phyloP scores from a whole-genome alignment of 1,140 invertebrate species.

The Druon quercuslanigerum region DNA sequence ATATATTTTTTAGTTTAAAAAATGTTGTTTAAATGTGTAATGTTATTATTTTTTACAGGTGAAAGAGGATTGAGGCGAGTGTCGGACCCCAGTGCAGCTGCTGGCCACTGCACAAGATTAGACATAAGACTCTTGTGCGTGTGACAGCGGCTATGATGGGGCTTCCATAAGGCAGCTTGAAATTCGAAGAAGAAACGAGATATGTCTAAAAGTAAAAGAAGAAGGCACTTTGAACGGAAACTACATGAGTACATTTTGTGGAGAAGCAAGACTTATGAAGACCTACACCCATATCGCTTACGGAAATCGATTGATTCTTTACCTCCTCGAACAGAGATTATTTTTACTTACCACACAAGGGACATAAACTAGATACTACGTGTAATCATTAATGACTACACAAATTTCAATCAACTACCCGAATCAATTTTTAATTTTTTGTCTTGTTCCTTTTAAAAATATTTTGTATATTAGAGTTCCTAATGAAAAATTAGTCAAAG shows the following conservation, averaged over 20 bases:
- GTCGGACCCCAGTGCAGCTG: constrained; percentile 89
- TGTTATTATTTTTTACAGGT: not conserved
- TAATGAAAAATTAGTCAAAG: too few relatives aligned
- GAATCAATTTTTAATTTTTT: too few relatives aligned
- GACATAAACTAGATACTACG: too few relatives aligned
- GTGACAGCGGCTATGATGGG: constrained; percentile 97
- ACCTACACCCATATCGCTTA: constrained; percentile 56
- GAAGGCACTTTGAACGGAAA: constrained; percentile 38
- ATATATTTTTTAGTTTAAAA: too few relatives aligned
- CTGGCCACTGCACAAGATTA: constrained; percentile 97
- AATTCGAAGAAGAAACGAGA: constrained; percentile 46
- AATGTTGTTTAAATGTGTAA: not conserved
- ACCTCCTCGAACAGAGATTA: constrained; percentile 3
- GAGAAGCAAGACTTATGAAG: constrained; percentile 44
- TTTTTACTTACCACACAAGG: too few relatives aligned
- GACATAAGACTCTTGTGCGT: constrained; percentile 94
- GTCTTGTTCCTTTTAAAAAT: too few relatives aligned
- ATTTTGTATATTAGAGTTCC: too few relatives aligned
- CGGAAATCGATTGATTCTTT: constrained; percentile 19
- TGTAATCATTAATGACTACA: too few relatives aligned
- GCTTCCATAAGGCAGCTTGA: constrained; percentile 67
- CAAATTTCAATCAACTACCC: too few relatives aligned
- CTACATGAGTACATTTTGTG: not conserved
- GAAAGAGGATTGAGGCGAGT: not conserved
- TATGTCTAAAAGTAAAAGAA: constrained; percentile 39